Conservation (phyloP, 2,888 invertebrate species). For the Mactromeris polynyma region DNA sequence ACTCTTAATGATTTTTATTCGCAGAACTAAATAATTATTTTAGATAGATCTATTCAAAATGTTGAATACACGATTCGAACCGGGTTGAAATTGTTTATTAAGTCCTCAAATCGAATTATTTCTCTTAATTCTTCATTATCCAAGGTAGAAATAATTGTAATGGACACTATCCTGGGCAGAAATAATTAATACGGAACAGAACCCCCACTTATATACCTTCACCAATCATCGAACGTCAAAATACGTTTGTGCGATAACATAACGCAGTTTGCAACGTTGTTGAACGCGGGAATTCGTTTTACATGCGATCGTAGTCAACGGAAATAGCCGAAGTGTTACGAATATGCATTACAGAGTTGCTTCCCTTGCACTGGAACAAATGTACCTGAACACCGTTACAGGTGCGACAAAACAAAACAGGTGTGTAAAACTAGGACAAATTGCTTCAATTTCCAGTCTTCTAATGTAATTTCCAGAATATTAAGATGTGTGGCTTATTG, state of each 20-base stretch:
- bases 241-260: not conserved
- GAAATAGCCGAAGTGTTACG: not conserved
- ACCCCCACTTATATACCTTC: no score
- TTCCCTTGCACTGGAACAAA: constrained; percentile 32
- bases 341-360: not conserved
- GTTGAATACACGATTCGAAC: no score
- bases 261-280: not conserved
- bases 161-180: no score
- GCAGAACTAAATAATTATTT: no score
- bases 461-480: not conserved
- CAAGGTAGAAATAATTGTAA: no score
- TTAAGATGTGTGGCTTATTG: not conserved
- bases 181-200: no score
- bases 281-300: constrained; percentile 4
- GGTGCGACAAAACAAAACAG: constrained; percentile 70
- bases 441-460: not conserved
- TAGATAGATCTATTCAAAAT: no score
- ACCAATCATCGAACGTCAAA: not conserved
- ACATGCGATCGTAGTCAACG: not conserved
- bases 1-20: no score
- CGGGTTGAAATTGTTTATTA: no score
- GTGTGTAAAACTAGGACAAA: constrained; percentile 40
- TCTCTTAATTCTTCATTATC: no score
- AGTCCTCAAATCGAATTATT: no score
- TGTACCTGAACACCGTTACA: constrained; percentile 68